A percentile compares a stretch with the other conserved stretches of the same genome.
These are phyloP conservation scores for Coturnix japonica DNA, from an alignment of 2,113 vertebrate species.

Conservation along the genomic window DNA sequence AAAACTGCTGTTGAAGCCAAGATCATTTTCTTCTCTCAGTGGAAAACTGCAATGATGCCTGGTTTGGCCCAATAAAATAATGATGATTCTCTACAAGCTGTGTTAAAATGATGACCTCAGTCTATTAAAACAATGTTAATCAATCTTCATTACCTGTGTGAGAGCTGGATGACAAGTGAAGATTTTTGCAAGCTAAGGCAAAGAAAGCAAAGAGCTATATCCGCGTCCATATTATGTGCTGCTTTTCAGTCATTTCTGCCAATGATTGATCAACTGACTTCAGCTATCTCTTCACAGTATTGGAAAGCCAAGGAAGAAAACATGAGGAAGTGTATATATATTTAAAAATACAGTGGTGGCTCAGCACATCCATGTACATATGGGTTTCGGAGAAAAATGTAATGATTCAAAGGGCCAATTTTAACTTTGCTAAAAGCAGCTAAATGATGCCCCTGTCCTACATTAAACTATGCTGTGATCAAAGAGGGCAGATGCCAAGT, in stretches of 20 bases:
- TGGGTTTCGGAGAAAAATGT: not conserved
- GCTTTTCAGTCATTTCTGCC: not conserved
- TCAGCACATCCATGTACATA: not conserved
- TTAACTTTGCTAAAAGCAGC: conserved; percentile 2
- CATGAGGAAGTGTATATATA: not conserved
- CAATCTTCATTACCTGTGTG: not conserved
- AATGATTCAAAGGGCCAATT: not conserved
- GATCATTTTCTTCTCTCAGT: not conserved
- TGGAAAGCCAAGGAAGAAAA: not conserved
- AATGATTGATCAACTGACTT: not conserved
- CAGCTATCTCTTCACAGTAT: not conserved
- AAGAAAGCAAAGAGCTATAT: not conserved
- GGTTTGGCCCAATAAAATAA: not conserved
- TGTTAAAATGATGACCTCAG: not conserved
- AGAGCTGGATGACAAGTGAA: not conserved
- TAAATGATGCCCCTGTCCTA: conserved; percentile 4
- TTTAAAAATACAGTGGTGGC: not conserved
- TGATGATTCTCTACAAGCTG: not conserved
- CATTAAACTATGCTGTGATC: not conserved
- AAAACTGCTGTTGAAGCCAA: not conserved
- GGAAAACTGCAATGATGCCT: not conserved
- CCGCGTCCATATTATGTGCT: not conserved
- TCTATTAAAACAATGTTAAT: not conserved
- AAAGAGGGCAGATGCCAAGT: not conserved
- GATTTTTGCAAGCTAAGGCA: not conserved